Evolutionary conservation across 2,113 vertebrate species (phyloP), one percentile per base, ranked within the genome.

Genomic region (Rhombomys opimus): DNA sequence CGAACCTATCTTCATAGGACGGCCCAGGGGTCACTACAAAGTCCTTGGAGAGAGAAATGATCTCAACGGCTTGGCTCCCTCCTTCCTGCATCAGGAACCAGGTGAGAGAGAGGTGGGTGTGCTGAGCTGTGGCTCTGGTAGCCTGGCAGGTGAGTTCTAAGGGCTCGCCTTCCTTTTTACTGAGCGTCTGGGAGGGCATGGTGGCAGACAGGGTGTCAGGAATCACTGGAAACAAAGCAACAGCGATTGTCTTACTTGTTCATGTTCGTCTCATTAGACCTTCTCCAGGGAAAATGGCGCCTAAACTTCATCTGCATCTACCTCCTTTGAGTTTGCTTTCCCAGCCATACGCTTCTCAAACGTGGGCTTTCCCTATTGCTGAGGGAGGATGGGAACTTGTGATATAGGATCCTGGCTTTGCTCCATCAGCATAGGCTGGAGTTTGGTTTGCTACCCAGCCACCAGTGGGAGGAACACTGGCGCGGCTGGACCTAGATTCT

Each of bases 91-190:
- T 96, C 80, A 27, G 82, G 96, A 98, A 98, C 99, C 99, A 99
- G 95, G 98, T 91, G 73, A 99, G 97, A 22, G 99, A 99, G 96
- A 99, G 97, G 67, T 99, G 99, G 0, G 99, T 99, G 80, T 99
- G 99, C 93, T 99, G 99, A 93, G 97, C 70, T 7, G 99, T 99
- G 97, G 99, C 98, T 97, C 97, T 99, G 65, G 98, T 99, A 32
- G 98, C 99, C 38, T 99, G 97, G 5, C 99, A 99, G 38, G 97
- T 98, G 68, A 99, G 98, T 72, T 98, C 98, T 93, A 99, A 92
- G 0, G 41, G 2, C 0, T 99, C 99, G 0, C 99, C 99, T 98
- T 99, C 99, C 0, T 96, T 61, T 35, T 8, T 95, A 15, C 70
- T 97, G 95, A 99, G 95, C 10, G 93, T 89, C 67, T 98, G 90